A percentile compares a stretch with the other conserved stretches of the same genome.
These are phyloP conservation scores for Alosa alosa DNA, from an alignment of 2,113 vertebrate species.

Conservation along the genomic window DNA sequence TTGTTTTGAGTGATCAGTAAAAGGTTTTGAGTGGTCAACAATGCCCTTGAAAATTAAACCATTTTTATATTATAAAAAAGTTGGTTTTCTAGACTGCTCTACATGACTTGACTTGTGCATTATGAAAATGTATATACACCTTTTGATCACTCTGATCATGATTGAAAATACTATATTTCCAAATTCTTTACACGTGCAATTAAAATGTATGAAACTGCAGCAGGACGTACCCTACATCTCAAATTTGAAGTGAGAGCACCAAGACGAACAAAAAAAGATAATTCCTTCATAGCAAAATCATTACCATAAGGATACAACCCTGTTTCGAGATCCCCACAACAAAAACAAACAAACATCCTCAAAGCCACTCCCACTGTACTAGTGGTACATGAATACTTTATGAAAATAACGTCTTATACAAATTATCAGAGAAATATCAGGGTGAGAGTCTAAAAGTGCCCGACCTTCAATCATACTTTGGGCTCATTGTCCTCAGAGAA, in stretches of 20 bases:
- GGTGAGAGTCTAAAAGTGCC: not conserved
- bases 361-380: not conserved
- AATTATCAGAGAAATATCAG: not conserved
- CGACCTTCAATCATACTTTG: not conserved
- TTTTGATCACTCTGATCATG: conserved; percentile 23
- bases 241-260: not conserved
- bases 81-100: not conserved
- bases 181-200: conserved; percentile 15
- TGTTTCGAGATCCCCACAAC: not conserved
- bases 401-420: not conserved
- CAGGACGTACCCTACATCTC: not conserved
- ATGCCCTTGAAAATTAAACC: not conserved
- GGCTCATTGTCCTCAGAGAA: not conserved
- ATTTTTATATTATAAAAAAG: not conserved
- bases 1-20: not conserved
- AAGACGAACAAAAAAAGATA: not conserved
- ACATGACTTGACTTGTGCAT: not conserved
- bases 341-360: not conserved
- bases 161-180: not conserved
- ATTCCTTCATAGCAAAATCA: not conserved
- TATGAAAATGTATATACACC: not conserved
- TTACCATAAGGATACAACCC: not conserved
- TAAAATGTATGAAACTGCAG: conserved; percentile 8
- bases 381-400: not conserved
- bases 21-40: not conserved